Evolutionary conservation across 1,140 invertebrate genomes (phyloP), one percentile per base, ranked within the genome.

Genomic region (Uloborus diversus): DNA sequence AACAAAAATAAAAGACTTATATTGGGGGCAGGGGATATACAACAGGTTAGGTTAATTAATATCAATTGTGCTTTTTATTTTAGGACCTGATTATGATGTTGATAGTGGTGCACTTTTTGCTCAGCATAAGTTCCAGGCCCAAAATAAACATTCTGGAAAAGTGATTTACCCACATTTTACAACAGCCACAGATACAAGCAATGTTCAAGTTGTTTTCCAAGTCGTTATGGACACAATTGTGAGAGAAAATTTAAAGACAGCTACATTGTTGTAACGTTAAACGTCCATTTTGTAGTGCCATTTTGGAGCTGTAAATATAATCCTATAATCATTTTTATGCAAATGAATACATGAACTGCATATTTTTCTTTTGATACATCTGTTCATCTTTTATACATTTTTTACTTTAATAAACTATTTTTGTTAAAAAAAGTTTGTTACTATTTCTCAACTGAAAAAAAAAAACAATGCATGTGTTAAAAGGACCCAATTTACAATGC

Each of bases 101-200:
- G 91, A 92, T 80, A 85, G 89, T 68, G 90, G 89, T 25, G 90
- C 91, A 13, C 83, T 90, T 23, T 91, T 91, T 84, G 90, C 91
- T 66, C 90, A 92, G 84, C 88, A 88, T 65, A 90, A 90, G 84
- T 92, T 92, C 84, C 87, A 90, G 56, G 82, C 87, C 13, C 85
- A 87, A 49, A 91, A 91, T 84, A 87, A 86, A 35, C 89, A 90
- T 82, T 87, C 88, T 35, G 85, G 89, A 69, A 90, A 90, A 84
- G 88, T 90, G 51, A 86, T 92, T 23, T 91, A 90, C 85, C 90
- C 83, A 85, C 90, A 90, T 83, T 87, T 86, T 51, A 88, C 88
- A 13, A 88, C 87, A 33, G 87, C 87, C n/a, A 87, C 86, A 11
- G 87, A 88, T 61, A 88, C 86, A 11, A 85, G 83, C 13, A 86